Conservation (phyloP, 1,140 invertebrate species). For the Oryctes rhinoceros region DNA sequence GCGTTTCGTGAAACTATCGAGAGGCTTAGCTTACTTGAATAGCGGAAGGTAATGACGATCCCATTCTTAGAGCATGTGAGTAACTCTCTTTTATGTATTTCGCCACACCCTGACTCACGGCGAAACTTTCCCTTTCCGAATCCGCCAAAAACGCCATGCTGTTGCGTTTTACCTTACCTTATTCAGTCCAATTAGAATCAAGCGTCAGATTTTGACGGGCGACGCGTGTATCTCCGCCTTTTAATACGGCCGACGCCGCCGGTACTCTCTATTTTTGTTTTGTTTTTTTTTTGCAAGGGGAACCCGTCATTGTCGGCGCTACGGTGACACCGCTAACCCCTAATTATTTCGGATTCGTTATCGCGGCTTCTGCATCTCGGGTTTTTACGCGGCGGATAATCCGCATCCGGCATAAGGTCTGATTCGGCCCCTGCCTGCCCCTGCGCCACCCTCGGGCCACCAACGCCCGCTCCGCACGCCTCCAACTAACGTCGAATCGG, state of each 20-base stretch:
- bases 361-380: constrained; percentile 11
- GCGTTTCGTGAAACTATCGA: too few relatives aligned
- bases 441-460: neutral
- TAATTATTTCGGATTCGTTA: constrained; percentile 38
- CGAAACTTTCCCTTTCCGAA: neutral
- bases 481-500: constrained; percentile 25
- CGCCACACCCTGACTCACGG: too few relatives aligned
- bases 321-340: constrained; percentile 17
- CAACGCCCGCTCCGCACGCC: neutral
- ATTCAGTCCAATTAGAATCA: constrained; percentile 24
- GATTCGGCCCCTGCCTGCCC: neutral
- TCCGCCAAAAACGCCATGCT: neutral
- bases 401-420: constrained; percentile 34
- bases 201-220: neutral
- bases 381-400: constrained; percentile 38
- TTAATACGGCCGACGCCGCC: neutral
- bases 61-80: too few relatives aligned
- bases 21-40: too few relatives aligned
- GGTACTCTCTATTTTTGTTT: neutral
- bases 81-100: too few relatives aligned
- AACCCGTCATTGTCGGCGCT: neutral
- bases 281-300: too few relatives aligned
- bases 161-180: neutral
- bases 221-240: constrained; percentile 12
- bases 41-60: too few relatives aligned